Conservation (phyloP, 2,888 invertebrate genomes). For the Drosophila nr. fundita region DNA sequence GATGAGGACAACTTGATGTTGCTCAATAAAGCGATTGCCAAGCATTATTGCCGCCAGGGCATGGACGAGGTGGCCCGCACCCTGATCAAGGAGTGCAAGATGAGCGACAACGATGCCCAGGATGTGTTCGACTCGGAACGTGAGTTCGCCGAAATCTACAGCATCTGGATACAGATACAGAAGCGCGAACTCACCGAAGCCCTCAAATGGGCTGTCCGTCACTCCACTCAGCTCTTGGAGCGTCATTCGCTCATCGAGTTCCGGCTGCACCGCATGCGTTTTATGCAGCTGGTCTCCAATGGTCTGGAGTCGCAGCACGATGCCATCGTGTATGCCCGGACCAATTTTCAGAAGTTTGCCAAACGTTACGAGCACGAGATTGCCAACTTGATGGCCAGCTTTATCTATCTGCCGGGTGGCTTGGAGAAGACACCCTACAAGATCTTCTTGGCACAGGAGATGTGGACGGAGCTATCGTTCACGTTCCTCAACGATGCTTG, state of each 20-base stretch:
- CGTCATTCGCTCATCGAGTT: constrained; percentile 88
- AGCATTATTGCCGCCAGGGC: constrained; percentile 97
- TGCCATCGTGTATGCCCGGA: constrained; percentile 94
- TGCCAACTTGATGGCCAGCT: constrained; percentile 93
- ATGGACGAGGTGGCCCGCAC: constrained; percentile 96
- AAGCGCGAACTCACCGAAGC: constrained; percentile 93
- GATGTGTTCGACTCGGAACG: constrained; percentile 86
- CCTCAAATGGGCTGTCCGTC: constrained; percentile 93
- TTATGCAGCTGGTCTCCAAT: constrained; percentile 87
- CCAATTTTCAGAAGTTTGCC: constrained; percentile 93
- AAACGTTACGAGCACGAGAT: constrained; percentile 92
- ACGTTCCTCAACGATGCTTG: constrained; percentile 97
- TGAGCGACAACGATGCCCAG: constrained; percentile 81
- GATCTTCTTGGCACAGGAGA: constrained; percentile 89
- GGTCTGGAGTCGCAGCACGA: constrained; percentile 89
- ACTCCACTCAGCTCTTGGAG: constrained; percentile 89
- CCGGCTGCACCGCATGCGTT: constrained; percentile 92
- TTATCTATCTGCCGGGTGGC: constrained; percentile 92
- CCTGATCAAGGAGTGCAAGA: constrained; percentile 85
- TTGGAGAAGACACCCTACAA: constrained; percentile 92
- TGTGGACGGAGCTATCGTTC: constrained; percentile 93
- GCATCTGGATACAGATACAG: constrained; percentile 94
- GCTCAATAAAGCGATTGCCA: constrained; percentile 95
- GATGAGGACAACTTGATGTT: constrained; percentile 88
- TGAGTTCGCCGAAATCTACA: constrained; percentile 92